A percentile compares a stretch with the other conserved stretches of the same genome.
These are phyloP conservation scores for Ceratitis capitata DNA, from an alignment of 1,140 invertebrate species.

Conservation along the genomic window DNA sequence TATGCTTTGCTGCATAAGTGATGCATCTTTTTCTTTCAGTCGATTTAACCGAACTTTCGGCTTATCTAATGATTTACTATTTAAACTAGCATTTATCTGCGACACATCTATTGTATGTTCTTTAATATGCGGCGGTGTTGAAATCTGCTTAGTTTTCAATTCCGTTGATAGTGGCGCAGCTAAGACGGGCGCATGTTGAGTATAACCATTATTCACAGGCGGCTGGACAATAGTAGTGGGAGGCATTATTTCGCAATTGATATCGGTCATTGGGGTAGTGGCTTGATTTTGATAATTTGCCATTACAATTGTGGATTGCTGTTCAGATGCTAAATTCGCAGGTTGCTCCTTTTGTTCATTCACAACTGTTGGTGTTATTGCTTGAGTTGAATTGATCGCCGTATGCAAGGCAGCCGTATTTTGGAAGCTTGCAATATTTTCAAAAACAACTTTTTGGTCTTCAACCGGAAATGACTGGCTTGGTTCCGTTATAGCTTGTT, in stretches of 20 bases:
- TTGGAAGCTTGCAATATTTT: background rate
- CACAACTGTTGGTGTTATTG: background rate
- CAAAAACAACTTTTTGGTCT: background rate
- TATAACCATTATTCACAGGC: background rate
- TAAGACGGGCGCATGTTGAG: background rate
- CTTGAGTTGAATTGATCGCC: background rate
- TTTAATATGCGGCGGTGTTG: background rate
- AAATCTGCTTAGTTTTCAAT: background rate
- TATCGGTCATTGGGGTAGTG: background rate
- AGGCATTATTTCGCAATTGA: background rate
- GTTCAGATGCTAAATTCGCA: too few species aligned
- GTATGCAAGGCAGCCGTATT: background rate
- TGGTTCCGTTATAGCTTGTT: background rate
- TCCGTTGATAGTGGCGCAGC: background rate
- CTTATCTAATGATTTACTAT: conserved; percentile 51
- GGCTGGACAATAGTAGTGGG: background rate
- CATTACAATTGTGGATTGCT: background rate
- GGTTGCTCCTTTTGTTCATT: background rate
- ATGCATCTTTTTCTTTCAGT: conserved; percentile 70
- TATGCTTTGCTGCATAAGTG: conserved; percentile 72
- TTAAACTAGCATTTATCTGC: background rate
- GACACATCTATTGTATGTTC: background rate
- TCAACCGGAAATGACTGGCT: background rate
- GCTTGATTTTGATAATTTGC: background rate
- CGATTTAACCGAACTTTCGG: conserved; percentile 68